Evolutionary conservation across 2,888 invertebrate species (phyloP).

Genomic region (Platynereis dumerilii): DNA sequence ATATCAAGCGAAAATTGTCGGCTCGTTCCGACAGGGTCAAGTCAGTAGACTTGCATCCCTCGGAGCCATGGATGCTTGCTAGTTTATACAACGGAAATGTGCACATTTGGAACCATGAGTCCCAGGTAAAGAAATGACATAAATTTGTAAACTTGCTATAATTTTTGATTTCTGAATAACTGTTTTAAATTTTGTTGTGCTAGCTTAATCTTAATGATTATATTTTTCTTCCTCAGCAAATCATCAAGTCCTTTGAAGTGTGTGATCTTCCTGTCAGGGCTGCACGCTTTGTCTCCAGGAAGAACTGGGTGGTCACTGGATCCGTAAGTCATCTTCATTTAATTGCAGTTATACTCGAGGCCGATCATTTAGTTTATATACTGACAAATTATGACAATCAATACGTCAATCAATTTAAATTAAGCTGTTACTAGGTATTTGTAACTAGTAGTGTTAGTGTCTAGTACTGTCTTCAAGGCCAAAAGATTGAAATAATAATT

Average conservation of each 20-base stretch:
- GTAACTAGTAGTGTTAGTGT: no score
- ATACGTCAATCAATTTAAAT: background rate
- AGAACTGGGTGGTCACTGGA: constrained; percentile 98
- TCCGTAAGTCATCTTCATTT: constrained; percentile 67
- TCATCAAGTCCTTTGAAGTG: constrained; percentile 70
- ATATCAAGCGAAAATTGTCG: constrained; percentile 96
- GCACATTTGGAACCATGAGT: constrained; percentile 99
- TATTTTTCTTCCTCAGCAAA: constrained; percentile 34
- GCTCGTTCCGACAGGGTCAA: constrained; percentile 98
- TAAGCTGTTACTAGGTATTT: background rate
- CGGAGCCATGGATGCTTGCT: constrained; percentile 98
- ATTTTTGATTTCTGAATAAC: background rate
- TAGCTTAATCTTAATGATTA: background rate
- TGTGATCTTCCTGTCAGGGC: constrained; percentile 96
- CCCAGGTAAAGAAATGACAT: constrained; percentile 69
- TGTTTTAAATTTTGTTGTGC: background rate
- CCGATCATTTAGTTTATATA: background rate
- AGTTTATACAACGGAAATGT: constrained; percentile 98
- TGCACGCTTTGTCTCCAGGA: constrained; percentile 93
- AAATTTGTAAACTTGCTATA: background rate
- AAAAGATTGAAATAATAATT: no score
- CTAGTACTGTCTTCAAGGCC: no score
- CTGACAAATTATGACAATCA: background rate
- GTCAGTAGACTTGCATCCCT: constrained; percentile 95
- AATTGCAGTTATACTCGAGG: background rate